Conservation (phyloP, 2,113 vertebrate species). For the Calypte anna region DNA sequence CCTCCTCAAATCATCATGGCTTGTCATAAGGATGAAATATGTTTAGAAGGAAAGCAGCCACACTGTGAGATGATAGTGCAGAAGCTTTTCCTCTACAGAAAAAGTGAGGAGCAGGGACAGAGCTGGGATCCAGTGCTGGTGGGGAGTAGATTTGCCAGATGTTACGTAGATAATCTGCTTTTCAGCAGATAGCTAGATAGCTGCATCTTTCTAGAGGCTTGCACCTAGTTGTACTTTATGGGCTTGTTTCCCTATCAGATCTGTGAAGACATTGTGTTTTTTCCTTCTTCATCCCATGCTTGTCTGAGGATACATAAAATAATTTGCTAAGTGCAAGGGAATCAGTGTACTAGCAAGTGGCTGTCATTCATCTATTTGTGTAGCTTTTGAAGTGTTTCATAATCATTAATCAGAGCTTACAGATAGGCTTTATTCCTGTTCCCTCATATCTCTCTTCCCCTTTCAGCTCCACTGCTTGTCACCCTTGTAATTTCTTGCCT, state of each 20-base stretch:
- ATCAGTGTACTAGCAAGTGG: background rate
- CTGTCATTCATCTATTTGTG: background rate
- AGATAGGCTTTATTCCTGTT: background rate
- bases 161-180: background rate
- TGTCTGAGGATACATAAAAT: background rate
- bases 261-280: background rate
- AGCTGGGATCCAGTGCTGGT: background rate
- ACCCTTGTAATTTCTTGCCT: background rate
- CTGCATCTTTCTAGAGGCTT: background rate
- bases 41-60: background rate
- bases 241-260: background rate
- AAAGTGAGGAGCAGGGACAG: background rate
- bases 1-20: background rate
- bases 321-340: background rate
- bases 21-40: background rate
- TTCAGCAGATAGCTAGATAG: background rate
- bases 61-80: background rate
- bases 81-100: background rate
- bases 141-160: background rate
- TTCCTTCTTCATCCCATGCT: background rate
- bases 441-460: background rate
- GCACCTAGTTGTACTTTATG: fast-evolving
- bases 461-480: background rate
- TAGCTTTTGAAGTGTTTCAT: background rate
- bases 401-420: background rate